Evolutionary conservation across 2,888 invertebrate genomes (phyloP).

Genomic region (Ennomos erosarius): DNA sequence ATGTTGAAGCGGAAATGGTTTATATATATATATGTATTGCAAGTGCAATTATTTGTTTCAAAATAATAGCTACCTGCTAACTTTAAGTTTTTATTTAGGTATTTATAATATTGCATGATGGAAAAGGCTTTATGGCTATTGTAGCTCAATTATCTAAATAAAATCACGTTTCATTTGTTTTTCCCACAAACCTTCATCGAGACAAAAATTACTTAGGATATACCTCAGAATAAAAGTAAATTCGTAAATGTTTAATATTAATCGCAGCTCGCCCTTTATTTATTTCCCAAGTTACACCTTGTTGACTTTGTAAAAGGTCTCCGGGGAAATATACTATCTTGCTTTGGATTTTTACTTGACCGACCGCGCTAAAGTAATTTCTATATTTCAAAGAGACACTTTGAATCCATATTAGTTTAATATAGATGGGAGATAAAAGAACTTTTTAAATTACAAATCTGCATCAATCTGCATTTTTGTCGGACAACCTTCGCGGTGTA

Average conservation of each 20-base stretch:
- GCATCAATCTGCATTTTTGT: slow-evolving; percentile 27
- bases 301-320: slow-evolving; percentile 80
- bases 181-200: slow-evolving; percentile 11
- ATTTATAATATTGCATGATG: too few relatives aligned
- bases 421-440: slow-evolving; percentile 37
- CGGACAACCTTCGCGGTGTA: slow-evolving; percentile 13
- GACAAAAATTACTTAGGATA: slow-evolving; percentile 33
- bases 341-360: slow-evolving; percentile 72
- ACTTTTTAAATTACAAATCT: slow-evolving; percentile 26
- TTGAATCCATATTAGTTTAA: slow-evolving; percentile 36
- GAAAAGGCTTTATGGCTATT: too few relatives aligned
- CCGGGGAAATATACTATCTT: slow-evolving; percentile 79
- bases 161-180: too few relatives aligned
- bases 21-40: too few relatives aligned
- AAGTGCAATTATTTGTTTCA: too few relatives aligned
- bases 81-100: too few relatives aligned
- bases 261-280: slow-evolving; percentile 71
- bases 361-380: slow-evolving; percentile 54
- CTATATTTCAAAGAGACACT: slow-evolving; percentile 44
- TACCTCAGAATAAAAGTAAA: slow-evolving; percentile 38
- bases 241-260: slow-evolving; percentile 68
- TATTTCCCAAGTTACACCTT: slow-evolving; percentile 81
- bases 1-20: too few relatives aligned
- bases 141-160: too few relatives aligned
- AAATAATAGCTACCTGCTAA: too few relatives aligned